phyloP scores from a whole-genome alignment of 2,113 vertebrate genomes.

The Phycodurus eques region DNA sequence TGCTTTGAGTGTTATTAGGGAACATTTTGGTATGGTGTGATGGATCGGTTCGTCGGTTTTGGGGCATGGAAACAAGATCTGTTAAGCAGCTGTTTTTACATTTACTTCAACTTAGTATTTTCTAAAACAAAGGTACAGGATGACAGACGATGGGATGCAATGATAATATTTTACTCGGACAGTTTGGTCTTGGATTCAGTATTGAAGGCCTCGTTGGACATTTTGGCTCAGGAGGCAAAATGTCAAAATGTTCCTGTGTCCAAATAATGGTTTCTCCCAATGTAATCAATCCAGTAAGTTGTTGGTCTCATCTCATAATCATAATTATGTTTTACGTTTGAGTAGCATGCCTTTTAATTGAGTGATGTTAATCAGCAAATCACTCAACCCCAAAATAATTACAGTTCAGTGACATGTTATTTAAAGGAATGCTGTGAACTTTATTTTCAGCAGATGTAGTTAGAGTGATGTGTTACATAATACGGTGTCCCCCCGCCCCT shows the following conservation, averaged over 20 bases:
- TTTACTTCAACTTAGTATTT: constrained; percentile 5
- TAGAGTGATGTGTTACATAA: neutral
- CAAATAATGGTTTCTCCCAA: neutral
- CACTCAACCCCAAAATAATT: neutral
- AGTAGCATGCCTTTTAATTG: neutral
- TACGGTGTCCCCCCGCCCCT: neutral
- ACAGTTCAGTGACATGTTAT: neutral
- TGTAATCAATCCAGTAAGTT: neutral
- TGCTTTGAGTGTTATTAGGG: constrained; percentile 15
- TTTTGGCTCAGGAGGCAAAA: constrained; percentile 6
- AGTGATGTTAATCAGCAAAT: neutral
- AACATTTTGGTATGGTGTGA: constrained; percentile 9
- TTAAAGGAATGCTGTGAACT: neutral
- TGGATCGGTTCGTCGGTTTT: constrained; percentile 13
- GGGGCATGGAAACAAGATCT: constrained; percentile 13
- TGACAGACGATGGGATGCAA: neutral
- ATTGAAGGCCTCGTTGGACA: neutral
- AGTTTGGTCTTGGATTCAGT: neutral
- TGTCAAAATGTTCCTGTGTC: neutral
- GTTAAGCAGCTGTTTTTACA: constrained; percentile 7
- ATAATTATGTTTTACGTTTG: neutral
- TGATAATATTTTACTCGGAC: constrained; percentile 1
- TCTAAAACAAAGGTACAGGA: constrained; percentile 6
- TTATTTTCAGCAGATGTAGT: neutral
- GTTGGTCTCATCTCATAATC: neutral